Conservation (phyloP, 2,797 vertebrate genomes). For the Carduelis carduelis region DNA sequence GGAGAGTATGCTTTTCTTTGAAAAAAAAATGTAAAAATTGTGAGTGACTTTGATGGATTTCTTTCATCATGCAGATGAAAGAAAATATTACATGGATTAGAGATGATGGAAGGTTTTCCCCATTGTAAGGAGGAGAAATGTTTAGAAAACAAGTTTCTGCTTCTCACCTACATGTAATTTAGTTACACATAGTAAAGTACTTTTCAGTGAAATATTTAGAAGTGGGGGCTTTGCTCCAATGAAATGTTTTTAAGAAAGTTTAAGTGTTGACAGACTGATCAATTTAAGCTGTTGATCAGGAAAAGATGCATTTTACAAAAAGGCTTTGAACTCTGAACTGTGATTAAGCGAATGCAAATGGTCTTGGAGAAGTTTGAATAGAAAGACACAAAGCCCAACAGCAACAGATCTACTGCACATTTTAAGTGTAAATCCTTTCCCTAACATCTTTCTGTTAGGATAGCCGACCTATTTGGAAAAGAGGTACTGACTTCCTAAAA, state of each 20-base stretch:
- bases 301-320: background rate
- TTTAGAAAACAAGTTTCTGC: background rate
- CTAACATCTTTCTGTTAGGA: background rate
- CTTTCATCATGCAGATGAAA: background rate
- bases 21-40: background rate
- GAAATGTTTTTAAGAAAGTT: background rate
- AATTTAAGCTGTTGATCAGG: background rate
- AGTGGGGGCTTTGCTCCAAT: background rate
- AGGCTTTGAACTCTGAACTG: background rate
- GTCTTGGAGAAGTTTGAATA: background rate
- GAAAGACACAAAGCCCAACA: background rate
- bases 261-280: background rate
- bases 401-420: background rate
- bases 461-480: background rate
- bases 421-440: background rate
- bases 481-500: background rate
- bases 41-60: background rate
- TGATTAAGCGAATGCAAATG: background rate
- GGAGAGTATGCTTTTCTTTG: background rate
- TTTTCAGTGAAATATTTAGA: background rate
- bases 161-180: background rate
- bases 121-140: background rate
- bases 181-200: background rate
- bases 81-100: background rate
- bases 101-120: background rate